Conservation (phyloP, 1,140 invertebrate species). For the Scaptomyza hsui region DNA sequence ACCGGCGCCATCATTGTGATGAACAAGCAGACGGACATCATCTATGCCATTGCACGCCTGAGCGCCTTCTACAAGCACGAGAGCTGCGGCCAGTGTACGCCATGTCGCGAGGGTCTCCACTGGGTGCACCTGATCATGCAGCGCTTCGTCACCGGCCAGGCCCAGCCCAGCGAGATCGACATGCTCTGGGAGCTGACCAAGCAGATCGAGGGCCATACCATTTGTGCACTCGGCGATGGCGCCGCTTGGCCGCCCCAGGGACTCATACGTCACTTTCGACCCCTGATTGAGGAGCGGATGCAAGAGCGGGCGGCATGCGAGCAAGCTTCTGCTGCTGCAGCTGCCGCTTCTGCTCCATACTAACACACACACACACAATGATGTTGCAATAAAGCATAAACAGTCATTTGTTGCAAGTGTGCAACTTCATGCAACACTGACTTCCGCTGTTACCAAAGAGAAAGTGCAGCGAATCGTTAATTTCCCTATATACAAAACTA, state of each 20-base stretch:
- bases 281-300: conserved; percentile 66
- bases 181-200: conserved; percentile 75
- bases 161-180: conserved; percentile 62
- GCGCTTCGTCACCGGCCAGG: conserved; percentile 63
- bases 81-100: conserved; percentile 92
- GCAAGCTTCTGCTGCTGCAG: conserved; percentile 7
- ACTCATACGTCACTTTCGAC: conserved; percentile 72
- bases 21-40: conserved; percentile 66
- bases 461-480: conserved; percentile 73
- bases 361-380: background rate
- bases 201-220: conserved; percentile 75
- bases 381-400: background rate
- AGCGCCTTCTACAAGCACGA: conserved; percentile 92
- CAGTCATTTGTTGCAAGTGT: background rate
- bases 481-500: conserved; percentile 36
- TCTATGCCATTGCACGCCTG: conserved; percentile 88
- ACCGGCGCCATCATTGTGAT: conserved; percentile 74
- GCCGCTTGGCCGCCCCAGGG: conserved; percentile 75
- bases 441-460: conserved; percentile 52
- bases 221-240: conserved; percentile 70
- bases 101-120: conserved; percentile 89
- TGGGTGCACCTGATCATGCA: conserved; percentile 77
- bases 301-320: conserved; percentile 32
- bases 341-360: background rate
- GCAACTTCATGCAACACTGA: conserved; percentile 62